Conservation (phyloP, 1,140 invertebrate genomes). For the Drosophila orosa region DNA sequence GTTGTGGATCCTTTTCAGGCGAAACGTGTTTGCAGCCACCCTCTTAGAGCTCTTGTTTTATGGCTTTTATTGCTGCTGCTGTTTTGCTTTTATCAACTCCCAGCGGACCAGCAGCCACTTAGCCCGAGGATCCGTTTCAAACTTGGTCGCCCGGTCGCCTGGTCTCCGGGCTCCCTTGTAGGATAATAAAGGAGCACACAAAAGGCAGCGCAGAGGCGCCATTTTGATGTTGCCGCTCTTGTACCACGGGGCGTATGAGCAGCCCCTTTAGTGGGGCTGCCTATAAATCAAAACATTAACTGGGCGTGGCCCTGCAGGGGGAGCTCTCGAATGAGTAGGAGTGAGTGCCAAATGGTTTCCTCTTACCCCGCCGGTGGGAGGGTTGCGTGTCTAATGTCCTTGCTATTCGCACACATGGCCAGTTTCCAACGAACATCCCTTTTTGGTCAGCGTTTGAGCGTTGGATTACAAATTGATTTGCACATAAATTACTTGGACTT, state of each 20-base stretch:
- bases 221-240: conserved; percentile 37
- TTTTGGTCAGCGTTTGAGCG: conserved; percentile 21
- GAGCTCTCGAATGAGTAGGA: neutral
- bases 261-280: conserved; percentile 38
- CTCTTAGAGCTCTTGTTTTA: conserved; percentile 29
- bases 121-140: conserved; percentile 56
- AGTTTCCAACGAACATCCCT: conserved; percentile 13
- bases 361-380: conserved; percentile 1
- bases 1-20: conserved; percentile 21
- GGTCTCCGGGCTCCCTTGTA: conserved; percentile 16
- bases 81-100: conserved; percentile 71
- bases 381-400: conserved; percentile 45
- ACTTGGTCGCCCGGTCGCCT: neutral
- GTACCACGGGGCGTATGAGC: conserved; percentile 41
- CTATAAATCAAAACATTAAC: conserved; percentile 81
- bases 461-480: conserved; percentile 75
- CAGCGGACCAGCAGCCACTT: conserved; percentile 63
- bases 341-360: conserved; percentile 39
- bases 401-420: conserved; percentile 39
- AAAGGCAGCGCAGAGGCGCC: conserved; percentile 27
- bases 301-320: conserved; percentile 52
- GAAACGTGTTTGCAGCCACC: conserved; percentile 34
- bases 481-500: conserved; percentile 62
- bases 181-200: conserved; percentile 47
- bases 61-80: conserved; percentile 16